phyloP scores from a whole-genome alignment of 1,140 invertebrate genomes.

The Drosophila murphyi region DNA sequence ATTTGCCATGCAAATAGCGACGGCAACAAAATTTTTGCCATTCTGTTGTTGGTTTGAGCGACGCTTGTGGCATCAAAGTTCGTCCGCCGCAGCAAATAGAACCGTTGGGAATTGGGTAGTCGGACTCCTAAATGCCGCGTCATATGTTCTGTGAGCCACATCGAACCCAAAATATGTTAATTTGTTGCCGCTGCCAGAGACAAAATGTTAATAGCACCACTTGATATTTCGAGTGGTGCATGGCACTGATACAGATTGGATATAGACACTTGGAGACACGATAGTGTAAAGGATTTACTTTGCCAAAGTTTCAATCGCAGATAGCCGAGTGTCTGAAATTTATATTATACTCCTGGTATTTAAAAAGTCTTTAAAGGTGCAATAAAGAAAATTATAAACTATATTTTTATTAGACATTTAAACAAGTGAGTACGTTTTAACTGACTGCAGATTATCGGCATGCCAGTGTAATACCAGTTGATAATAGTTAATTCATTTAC shows the following conservation, averaged over 20 bases:
- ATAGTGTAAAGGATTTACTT: background rate
- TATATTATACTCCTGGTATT: too few relatives aligned
- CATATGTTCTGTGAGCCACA: constrained; percentile 51
- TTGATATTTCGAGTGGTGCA: constrained; percentile 11
- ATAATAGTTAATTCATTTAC: too few relatives aligned
- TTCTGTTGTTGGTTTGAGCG: constrained; percentile 27
- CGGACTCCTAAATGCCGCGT: constrained; percentile 20
- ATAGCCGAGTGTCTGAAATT: background rate
- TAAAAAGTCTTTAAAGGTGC: too few relatives aligned
- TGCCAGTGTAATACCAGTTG: too few relatives aligned
- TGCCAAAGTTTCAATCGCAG: background rate
- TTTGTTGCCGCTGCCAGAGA: constrained; percentile 43
- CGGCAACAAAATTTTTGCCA: constrained; percentile 50
- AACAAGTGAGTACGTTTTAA: too few relatives aligned
- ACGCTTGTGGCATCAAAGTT: constrained; percentile 26
- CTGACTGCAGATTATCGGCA: too few relatives aligned
- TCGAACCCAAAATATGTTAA: constrained; percentile 61
- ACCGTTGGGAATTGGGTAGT: constrained; percentile 35
- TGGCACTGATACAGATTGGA: background rate
- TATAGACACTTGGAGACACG: constrained; percentile 5
- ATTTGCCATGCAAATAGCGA: constrained; percentile 71
- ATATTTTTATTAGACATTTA: background rate
- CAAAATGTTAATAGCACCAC: constrained; percentile 47
- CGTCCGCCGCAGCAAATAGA: constrained; percentile 32
- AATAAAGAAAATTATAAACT: too few relatives aligned